Evolutionary conservation across 2,888 invertebrate genomes (phyloP).

Genomic region (Lymantria dispar): DNA sequence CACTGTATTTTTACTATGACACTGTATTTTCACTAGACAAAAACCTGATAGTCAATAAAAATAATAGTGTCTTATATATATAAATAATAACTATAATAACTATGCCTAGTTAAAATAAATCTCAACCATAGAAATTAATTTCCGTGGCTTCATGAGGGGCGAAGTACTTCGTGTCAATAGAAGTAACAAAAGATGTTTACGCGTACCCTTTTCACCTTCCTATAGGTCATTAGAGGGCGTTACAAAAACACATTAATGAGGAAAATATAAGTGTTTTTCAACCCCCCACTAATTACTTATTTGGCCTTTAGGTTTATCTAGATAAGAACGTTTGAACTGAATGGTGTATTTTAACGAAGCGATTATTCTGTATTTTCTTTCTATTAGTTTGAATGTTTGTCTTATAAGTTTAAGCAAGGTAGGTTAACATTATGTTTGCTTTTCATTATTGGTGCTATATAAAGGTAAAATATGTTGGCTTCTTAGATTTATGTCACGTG

Average conservation of each 20-base stretch:
- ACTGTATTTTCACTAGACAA: too few relatives aligned
- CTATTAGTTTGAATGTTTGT: too few relatives aligned
- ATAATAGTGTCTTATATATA: too few relatives aligned
- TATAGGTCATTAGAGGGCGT: conserved; percentile 49
- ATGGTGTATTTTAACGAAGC: too few relatives aligned
- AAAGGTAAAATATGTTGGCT: neutral
- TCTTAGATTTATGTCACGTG: neutral
- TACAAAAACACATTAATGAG: conserved; percentile 58
- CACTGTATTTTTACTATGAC: too few relatives aligned
- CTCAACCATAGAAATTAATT: too few relatives aligned
- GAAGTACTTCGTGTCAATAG: conserved; percentile 21
- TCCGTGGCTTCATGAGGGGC: too few relatives aligned
- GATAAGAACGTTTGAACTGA: conserved; percentile 38
- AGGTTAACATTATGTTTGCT: neutral
- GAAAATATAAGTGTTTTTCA: conserved; percentile 65
- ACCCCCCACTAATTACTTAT: conserved; percentile 62
- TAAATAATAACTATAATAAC: too few relatives aligned
- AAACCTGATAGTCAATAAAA: too few relatives aligned
- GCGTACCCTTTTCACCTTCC: conserved; percentile 40
- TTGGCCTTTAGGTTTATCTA: conserved; percentile 45
- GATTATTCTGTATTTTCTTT: too few relatives aligned
- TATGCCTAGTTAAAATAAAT: too few relatives aligned
- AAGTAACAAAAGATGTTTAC: conserved; percentile 47
- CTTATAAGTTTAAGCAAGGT: neutral
- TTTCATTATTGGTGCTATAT: neutral